phyloP scores from a whole-genome alignment of 2,113 vertebrate genomes.

The Genyomyrus donnyi region DNA sequence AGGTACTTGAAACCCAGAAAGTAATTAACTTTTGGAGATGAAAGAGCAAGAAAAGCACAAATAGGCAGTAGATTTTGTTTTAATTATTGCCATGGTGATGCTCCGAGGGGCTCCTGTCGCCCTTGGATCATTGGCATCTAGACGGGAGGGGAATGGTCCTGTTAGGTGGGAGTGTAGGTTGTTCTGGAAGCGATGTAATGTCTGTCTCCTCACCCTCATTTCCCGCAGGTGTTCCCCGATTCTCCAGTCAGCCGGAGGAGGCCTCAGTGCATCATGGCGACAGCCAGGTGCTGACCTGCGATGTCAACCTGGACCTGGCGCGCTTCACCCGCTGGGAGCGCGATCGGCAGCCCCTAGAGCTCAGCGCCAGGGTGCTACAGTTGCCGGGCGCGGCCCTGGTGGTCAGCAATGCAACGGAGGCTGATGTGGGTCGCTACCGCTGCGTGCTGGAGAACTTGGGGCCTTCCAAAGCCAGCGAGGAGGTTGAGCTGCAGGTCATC shows the following conservation, averaged over 20 bases:
- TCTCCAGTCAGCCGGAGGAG: slow-evolving; percentile 71
- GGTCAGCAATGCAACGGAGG: slow-evolving; percentile 71
- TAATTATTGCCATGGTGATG: slow-evolving; percentile 38
- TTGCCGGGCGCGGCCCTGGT: slow-evolving; percentile 74
- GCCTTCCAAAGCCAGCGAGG: slow-evolving; percentile 77
- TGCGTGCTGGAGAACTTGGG: slow-evolving; percentile 78
- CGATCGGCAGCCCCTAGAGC: slow-evolving; percentile 59
- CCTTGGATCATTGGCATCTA: neutral
- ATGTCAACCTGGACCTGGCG: slow-evolving; percentile 72
- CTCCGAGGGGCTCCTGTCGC: neutral
- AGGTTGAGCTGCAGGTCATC: slow-evolving; percentile 72
- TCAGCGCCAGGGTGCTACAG: slow-evolving; percentile 56
- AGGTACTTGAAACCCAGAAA: slow-evolving; percentile 38
- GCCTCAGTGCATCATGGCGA: slow-evolving; percentile 57
- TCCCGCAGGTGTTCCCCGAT: slow-evolving; percentile 76
- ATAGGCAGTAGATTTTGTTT: slow-evolving; percentile 45
- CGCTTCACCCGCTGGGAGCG: slow-evolving; percentile 81
- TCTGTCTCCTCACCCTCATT: neutral
- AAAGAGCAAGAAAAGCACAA: slow-evolving; percentile 36
- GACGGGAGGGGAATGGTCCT: neutral
- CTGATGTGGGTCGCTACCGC: slow-evolving; percentile 75
- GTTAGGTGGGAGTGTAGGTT: neutral
- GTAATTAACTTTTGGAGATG: slow-evolving; percentile 38
- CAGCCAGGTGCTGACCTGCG: slow-evolving; percentile 74
- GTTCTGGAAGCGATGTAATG: neutral